Base-by-base conservation (phyloP, 2,888 invertebrate species). In the Hirtodrosophila trivittata region DNA sequence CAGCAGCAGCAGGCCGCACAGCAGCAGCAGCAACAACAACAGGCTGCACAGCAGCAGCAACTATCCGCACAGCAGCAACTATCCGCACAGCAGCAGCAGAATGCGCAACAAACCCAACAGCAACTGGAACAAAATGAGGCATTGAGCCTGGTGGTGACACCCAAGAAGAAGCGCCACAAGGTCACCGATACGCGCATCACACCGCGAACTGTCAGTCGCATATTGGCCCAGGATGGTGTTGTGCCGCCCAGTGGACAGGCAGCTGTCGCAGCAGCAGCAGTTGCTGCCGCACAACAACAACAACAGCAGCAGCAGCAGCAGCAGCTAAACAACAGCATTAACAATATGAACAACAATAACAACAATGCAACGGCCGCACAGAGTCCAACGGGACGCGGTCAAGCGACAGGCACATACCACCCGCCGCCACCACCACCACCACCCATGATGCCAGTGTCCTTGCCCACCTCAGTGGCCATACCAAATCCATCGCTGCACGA, bases 121-220 rank as follows among this genome's bases (percentile, higher is more conserved):
- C 91, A 93, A 88, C 94, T 96, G 35, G 97, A 97, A 90, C 97
- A 97, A 90, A 97, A 97, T 90, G 98, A 98, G 90, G 97, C 98
- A 2, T 93, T 98, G 56, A 97, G 97, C 89, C 93, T 98, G 84
- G 98, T 98, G 59, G 97, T 98, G 77, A 96, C 97, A 41, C 97
- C 97, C 1, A 98, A 98, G 92, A 98, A 98, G 93, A 98, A 98
- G 92, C 93, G 98, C 54, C 98, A 98, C 89, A 98, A 98, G 95
- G 97, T 98, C 87, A 98, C 98, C 30, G 97, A 97, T 89, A 97
- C 97, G 51, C 93, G 97, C 80, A 96, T 97, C 77, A 97, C 97
- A 26, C 97, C 97, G 14, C 93, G 97, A 74, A 97, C 97, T 43
- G 97, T 97, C 39, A 96, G 96, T 90, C 93, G 97, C 73, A 95